A percentile compares a stretch with the other conserved stretches of the same genome.
Conservation (phyloP, 2,888 invertebrate genomes). For the Craniophora ligustri region DNA sequence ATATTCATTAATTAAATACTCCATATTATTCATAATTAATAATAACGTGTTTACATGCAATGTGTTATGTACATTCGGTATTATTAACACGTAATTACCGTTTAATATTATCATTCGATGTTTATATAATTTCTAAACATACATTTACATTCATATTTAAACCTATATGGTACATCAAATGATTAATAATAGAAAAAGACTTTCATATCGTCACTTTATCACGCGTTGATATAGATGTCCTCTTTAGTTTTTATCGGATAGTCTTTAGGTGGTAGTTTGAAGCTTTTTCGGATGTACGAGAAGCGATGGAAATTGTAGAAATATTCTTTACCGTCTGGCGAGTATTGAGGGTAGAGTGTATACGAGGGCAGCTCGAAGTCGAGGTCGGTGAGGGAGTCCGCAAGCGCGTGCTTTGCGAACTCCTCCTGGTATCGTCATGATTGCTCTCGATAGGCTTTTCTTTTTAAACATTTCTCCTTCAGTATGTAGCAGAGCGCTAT, state of each 20-base stretch:
- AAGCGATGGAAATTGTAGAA: constrained; percentile 85
- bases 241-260: constrained; percentile 74
- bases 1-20: background rate
- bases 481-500: constrained; percentile 95
- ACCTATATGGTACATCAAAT: constrained; percentile 18
- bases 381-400: constrained; percentile 78
- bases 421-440: constrained; percentile 90
- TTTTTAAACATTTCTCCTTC: constrained; percentile 93
- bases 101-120: constrained; percentile 36
- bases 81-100: constrained; percentile 1
- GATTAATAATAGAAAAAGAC: constrained; percentile 14
- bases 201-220: constrained; percentile 48
- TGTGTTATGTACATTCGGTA: background rate
- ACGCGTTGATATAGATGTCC: constrained; percentile 83
- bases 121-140: constrained; percentile 32
- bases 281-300: constrained; percentile 79
- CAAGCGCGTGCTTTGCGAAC: constrained; percentile 82
- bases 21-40: background rate
- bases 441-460: constrained; percentile 91
- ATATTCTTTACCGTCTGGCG: constrained; percentile 84
- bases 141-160: constrained; percentile 29
- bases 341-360: constrained; percentile 83
- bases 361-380: constrained; percentile 79
- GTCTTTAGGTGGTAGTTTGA: constrained; percentile 82
- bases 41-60: background rate